These are phyloP conservation scores for Trematomus loennbergii DNA, from an alignment of 2,113 vertebrate genomes.

Conservation along the genomic window DNA sequence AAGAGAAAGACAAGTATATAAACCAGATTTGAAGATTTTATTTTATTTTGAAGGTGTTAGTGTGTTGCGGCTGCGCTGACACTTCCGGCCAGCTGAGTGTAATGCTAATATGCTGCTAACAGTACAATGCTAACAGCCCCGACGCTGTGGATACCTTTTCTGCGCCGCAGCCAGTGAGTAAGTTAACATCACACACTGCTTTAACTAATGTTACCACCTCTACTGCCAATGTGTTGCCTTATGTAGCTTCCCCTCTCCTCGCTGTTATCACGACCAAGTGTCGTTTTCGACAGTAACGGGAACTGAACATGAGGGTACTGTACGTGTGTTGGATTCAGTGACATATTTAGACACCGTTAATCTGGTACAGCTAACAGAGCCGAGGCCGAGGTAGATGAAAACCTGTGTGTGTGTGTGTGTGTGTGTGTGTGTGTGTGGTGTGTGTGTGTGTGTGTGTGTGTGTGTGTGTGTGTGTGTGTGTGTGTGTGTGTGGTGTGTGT, in stretches of 20 bases:
- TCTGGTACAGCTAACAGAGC: neutral
- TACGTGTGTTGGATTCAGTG: neutral
- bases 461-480: too few species aligned
- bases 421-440: too few species aligned
- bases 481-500: too few species aligned
- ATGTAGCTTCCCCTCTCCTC: neutral
- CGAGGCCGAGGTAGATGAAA: constrained; percentile 41
- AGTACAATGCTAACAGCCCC: constrained; percentile 34
- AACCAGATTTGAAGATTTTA: too few species aligned
- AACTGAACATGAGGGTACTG: neutral
- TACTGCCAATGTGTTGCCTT: neutral
- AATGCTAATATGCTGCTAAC: neutral
- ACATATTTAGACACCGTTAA: neutral
- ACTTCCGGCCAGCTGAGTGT: constrained; percentile 40
- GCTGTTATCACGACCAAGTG: constrained; percentile 24
- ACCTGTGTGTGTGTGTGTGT: neutral
- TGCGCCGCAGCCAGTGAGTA: constrained; percentile 36
- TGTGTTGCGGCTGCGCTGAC: neutral
- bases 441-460: too few species aligned
- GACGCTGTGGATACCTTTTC: neutral
- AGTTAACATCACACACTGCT: neutral
- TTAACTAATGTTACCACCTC: neutral
- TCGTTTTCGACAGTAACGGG: neutral
- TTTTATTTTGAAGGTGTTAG: constrained; percentile 9
- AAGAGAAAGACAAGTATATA: neutral